phyloP scores from a whole-genome alignment of 2,888 invertebrate genomes.

The Cephus pulcher region DNA sequence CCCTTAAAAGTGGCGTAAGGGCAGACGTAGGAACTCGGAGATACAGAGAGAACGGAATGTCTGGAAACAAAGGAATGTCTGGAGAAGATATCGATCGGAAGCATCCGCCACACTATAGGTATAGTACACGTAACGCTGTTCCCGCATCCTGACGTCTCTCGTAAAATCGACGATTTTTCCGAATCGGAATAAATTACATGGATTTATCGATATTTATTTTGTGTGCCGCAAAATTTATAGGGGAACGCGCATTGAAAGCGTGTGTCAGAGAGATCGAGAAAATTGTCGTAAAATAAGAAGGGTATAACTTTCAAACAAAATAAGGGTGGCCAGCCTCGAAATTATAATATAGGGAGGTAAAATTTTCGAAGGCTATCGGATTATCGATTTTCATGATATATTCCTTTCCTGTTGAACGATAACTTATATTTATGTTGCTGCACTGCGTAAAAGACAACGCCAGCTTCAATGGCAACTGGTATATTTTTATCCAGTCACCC shows the following conservation, averaged over 20 bases:
- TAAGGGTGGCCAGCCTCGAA: not conserved
- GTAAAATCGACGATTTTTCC: not conserved
- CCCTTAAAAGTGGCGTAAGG: not conserved
- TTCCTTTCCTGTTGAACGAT: not conserved
- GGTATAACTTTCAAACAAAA: not conserved
- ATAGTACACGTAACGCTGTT: not conserved
- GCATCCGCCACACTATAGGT: not conserved
- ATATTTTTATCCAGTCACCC: not conserved
- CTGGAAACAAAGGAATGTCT: not conserved
- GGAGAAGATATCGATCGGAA: not conserved
- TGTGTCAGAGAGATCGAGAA: not conserved
- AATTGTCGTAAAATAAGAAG: not conserved
- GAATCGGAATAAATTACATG: not conserved
- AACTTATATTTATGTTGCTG: not conserved
- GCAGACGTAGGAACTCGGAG: not conserved
- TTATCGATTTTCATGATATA: not conserved
- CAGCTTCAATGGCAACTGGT: not conserved
- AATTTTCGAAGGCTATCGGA: not conserved
- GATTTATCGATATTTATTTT: not conserved
- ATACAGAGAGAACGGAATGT: not conserved
- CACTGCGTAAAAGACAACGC: not conserved
- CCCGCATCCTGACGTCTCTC: not conserved
- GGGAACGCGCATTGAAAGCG: not conserved
- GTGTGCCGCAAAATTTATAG: not conserved
- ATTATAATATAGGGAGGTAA: not conserved